Percentiles rank a stretch among this genome's conserved stretches.
Evolutionary conservation across 92 coral and sea anemone species (phyloP).

Genomic region (Epizoanthus stellaris): DNA sequence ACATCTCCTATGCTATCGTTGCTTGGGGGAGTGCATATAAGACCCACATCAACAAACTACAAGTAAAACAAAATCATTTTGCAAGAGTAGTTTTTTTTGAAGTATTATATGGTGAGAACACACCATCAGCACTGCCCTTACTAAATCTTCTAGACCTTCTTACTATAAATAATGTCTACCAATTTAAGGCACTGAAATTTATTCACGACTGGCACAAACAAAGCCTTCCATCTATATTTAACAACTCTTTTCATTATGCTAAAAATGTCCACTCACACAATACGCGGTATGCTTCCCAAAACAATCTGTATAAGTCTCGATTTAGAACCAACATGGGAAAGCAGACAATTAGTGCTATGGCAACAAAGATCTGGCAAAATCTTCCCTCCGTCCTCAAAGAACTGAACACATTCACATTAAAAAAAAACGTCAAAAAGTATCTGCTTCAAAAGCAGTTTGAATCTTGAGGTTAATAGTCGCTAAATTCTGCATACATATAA

Average conservation of each 20-base stretch:
- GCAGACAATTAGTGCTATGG: conserved; percentile 50
- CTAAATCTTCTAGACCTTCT: conserved; percentile 42
- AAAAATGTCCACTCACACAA: conserved; percentile 21
- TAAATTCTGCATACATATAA: no score
- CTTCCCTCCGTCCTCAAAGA: conserved; percentile 38
- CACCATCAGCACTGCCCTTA: conserved; percentile 48
- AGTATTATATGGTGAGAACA: conserved; percentile 43
- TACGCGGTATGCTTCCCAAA: conserved; percentile 46
- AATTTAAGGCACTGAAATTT: conserved; percentile 44
- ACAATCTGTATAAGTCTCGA: conserved; percentile 46
- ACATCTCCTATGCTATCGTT: conserved; percentile 48
- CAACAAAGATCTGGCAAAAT: conserved; percentile 48
- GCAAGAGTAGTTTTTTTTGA: conserved; percentile 44
- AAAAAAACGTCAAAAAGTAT: conserved; percentile 25
- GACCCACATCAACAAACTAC: conserved; percentile 49
- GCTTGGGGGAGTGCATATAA: conserved; percentile 57
- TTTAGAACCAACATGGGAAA: conserved; percentile 53
- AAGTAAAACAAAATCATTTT: conserved; percentile 50
- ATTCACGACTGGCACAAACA: conserved; percentile 52
- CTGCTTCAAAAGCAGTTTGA: conserved; percentile 31
- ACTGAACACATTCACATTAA: conserved; percentile 20
- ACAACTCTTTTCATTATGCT: conserved; percentile 28
- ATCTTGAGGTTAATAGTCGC: no score
- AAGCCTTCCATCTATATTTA: conserved; percentile 19
- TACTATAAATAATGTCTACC: conserved; percentile 32